These are phyloP conservation scores for Halcyon malimbica DNA, from an alignment of 2,113 vertebrate genomes.

Conservation along the genomic window DNA sequence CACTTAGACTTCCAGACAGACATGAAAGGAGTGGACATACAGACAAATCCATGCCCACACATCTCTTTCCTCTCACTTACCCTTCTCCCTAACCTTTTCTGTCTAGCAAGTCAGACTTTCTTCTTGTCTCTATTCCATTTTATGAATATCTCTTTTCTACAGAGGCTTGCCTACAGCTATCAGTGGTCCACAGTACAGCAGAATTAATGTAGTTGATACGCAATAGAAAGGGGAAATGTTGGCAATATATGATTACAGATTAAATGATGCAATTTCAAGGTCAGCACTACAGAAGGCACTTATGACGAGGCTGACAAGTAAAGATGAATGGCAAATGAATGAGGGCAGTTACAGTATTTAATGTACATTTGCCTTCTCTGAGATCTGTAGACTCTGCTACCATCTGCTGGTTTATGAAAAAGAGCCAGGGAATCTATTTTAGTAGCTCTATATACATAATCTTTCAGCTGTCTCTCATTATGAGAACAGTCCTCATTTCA, in stretches of 20 bases:
- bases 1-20: background rate
- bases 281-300: constrained; percentile 56
- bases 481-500: background rate
- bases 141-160: background rate
- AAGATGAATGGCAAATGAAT: constrained; percentile 42
- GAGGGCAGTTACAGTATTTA: background rate
- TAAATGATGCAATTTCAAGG: constrained; percentile 66
- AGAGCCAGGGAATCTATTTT: constrained; percentile 43
- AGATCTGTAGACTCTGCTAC: constrained; percentile 69
- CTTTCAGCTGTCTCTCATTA: constrained; percentile 47
- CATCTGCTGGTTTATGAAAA: constrained; percentile 74
- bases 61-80: background rate
- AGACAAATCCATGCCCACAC: background rate
- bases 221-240: constrained; percentile 35
- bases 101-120: background rate
- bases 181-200: background rate
- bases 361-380: background rate
- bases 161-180: background rate
- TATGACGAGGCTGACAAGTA: constrained; percentile 15
- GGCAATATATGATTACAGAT: constrained; percentile 60
- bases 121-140: background rate
- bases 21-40: background rate
- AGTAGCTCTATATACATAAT: constrained; percentile 18
- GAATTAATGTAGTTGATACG: constrained; percentile 45
- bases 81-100: background rate